A percentile compares a stretch with the other conserved stretches of the same genome.
Conservation (phyloP, 2,113 vertebrate species). For the Rhadina sibilatrix region DNA sequence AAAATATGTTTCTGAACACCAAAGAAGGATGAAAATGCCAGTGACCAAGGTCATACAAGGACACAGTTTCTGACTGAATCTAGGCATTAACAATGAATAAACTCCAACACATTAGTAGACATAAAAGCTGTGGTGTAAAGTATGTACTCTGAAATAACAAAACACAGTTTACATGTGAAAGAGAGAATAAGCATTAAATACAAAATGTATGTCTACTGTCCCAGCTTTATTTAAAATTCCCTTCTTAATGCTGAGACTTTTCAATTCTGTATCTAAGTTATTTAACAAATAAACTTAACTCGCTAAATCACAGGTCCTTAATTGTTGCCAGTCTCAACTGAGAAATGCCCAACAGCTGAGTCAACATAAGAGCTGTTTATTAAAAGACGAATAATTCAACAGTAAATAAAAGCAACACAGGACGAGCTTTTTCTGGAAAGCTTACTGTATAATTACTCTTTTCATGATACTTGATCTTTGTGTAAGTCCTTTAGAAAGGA, state of each 20-base stretch:
- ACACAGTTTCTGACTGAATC: background rate
- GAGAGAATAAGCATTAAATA: background rate
- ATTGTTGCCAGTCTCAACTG: background rate
- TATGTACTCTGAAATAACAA: background rate
- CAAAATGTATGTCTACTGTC: background rate
- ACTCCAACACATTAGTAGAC: background rate
- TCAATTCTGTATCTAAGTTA: background rate
- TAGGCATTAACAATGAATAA: background rate
- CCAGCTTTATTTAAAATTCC: background rate
- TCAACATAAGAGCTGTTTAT: background rate
- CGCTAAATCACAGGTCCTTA: background rate
- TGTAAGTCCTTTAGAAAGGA: background rate
- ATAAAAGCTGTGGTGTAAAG: background rate
- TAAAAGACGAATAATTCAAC: background rate
- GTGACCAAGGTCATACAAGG: slow-evolving; percentile 11
- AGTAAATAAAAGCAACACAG: background rate
- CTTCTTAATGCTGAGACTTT: background rate
- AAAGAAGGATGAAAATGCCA: slow-evolving; percentile 27
- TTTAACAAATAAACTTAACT: background rate
- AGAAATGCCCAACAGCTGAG: background rate
- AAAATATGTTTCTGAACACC: slow-evolving; percentile 39
- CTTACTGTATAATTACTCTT: background rate
- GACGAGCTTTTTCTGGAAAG: background rate
- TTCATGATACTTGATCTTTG: background rate
- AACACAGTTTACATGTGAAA: background rate